phyloP scores from a whole-genome alignment of 1,140 invertebrate genomes.

The Chionoecetes opilio region DNA sequence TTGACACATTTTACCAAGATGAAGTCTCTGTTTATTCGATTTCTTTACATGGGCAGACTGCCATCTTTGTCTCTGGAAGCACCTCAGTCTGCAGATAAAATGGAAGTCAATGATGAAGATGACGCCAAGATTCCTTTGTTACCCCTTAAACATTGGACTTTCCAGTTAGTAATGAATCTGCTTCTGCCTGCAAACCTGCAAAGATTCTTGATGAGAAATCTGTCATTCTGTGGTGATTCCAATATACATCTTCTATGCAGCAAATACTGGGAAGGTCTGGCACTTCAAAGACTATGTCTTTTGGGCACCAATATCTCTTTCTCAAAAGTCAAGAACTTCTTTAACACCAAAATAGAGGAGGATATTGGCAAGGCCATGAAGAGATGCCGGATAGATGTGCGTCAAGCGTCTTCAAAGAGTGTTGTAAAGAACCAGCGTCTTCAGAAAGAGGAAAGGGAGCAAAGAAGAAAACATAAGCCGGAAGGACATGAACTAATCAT shows the following conservation, averaged over 20 bases:
- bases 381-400: not conserved
- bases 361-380: slow-evolving; percentile 8
- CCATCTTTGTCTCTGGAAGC: not conserved
- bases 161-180: not conserved
- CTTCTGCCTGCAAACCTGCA: slow-evolving; percentile 15
- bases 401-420: not conserved
- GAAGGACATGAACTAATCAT: slow-evolving; percentile 61
- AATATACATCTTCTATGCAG: slow-evolving; percentile 40
- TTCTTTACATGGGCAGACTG: not conserved
- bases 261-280: not conserved
- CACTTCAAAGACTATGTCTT: slow-evolving; percentile 20
- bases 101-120: not conserved
- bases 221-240: slow-evolving; percentile 57
- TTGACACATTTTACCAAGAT: not conserved
- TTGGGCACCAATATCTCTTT: slow-evolving; percentile 56
- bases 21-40: not conserved
- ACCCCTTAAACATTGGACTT: slow-evolving; percentile 8
- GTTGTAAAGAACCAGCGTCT: slow-evolving; percentile 47
- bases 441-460: not conserved
- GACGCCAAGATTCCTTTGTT: not conserved
- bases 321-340: not conserved
- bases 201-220: slow-evolving; percentile 60
- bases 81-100: not conserved
- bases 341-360: not conserved
- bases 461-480: slow-evolving; percentile 37